Evolutionary conservation across 2,888 invertebrate genomes (phyloP), one percentile per base, ranked within the genome.

Genomic region (Globia sparganii): DNA sequence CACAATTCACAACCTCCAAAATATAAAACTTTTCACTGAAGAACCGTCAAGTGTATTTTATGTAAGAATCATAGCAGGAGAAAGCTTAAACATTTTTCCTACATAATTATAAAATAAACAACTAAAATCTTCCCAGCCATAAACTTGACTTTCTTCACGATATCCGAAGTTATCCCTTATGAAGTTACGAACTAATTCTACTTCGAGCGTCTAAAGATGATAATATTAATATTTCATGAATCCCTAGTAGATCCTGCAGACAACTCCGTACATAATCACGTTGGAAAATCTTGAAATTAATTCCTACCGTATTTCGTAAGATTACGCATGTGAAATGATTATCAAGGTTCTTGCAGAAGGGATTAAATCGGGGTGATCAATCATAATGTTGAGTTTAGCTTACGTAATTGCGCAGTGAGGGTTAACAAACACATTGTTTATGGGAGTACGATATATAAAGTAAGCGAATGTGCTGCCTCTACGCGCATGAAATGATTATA

Each of bases 211-310:
- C 79, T 71, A 72, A 77, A 78, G 65, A 83, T 61, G 53, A 37
- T 74, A 53, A 65, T 59, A 86, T 88, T 79, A 83, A 86, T 81
- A 86, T 86, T 86, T 83, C 76, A 88, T 86, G 78, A 86, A 86
- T 72, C 66, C 56, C 28, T 75, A 61, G 69, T 64, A 76, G 61
- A 77, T 81, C 67, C 37, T 67, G 59, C 62, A 66, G 59, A 67
- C 59, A 68, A 58, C n/a, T 71, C 28, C 34, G 67, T 40, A 78
- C 72, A 56, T 82, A 75, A 77, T 80, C 61, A 67, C 11, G 72
- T 72, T 65, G 43, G 31, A 76, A 76, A 87, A 76, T 84, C 64
- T 75, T 61, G 58, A 67, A 78, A 81, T 81, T 78, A 81, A 87
- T 75, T 78, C 68, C 71, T 67, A n/a, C 28, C 64, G 59, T 59